Evolutionary conservation across 2,888 invertebrate genomes (phyloP), one percentile per base, ranked within the genome.

Genomic region (Eueremaeus valkanovi): DNA sequence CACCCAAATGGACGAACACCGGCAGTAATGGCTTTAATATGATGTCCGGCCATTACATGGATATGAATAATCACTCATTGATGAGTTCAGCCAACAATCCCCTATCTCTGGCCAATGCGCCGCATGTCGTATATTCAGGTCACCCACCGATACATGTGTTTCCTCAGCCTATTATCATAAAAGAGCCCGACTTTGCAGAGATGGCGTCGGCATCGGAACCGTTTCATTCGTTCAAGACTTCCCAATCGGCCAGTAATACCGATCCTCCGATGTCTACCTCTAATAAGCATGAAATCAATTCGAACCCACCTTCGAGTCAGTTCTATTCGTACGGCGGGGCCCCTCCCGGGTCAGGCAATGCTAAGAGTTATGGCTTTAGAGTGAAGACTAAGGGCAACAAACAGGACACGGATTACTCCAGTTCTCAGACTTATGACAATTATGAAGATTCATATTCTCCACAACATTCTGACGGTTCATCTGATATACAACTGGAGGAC

Each of bases 91-190:
- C 55, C 27, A 73, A 42, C 11, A 51, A 24, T 51, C 72, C 33
- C 58, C 29, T 40, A 27, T 16, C 49, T n/a, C 40, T 76, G 40
- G 33, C 77, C 1, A 24, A 45, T 29, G 51, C 77, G 51, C 82
- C 82, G 3, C 82, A 82, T 72, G 81, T 82, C 21, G 81, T 83
- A 66, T 83, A 83, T 76, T 80, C 81, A 70, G 83, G 83, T 21
- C 82, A 81, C 76, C 82, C 82, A 21, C 83, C 82, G 21, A 82
- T 83, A 72, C 83, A 83, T 74, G 81, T 83, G 16, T 83, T 82
- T 78, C 81, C 81, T 55, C 82, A 82, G 74, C 81, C 81, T 16
- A 74, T 74, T 31, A 74, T 74, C 24, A 49, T 74, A 33, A 63
- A 74, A 45, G 66, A 74, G 27, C 27, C 74, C 13, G 49, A 42